Percentiles rank a stretch among this genome's conserved stretches.
phyloP scores from a whole-genome alignment of 2,113 vertebrate species.

The Columba janthina region DNA sequence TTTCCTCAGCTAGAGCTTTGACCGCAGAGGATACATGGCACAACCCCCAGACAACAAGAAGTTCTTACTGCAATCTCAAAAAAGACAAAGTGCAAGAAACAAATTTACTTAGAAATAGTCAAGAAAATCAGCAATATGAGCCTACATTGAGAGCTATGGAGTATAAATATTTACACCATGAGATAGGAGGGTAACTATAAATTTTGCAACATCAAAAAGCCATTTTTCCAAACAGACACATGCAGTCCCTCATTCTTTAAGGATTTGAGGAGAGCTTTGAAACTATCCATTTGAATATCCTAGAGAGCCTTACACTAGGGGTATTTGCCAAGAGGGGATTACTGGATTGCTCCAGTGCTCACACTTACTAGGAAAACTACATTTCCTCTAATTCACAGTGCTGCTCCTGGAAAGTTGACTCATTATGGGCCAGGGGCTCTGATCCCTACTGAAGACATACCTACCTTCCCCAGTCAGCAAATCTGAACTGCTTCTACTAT shows the following conservation, averaged over 20 bases:
- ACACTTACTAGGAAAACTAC: not conserved
- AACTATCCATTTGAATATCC: not conserved
- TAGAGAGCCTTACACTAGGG: not conserved
- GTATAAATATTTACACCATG: not conserved
- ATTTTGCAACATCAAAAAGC: not conserved
- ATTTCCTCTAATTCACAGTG: not conserved
- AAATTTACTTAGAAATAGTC: not conserved
- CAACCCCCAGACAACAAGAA: not conserved
- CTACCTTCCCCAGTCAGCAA: not conserved
- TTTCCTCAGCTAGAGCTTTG: not conserved
- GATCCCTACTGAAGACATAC: not conserved
- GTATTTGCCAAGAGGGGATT: not conserved
- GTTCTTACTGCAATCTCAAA: not conserved
- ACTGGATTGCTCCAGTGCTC: not conserved
- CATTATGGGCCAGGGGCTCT: not conserved
- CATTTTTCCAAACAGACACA: not conserved
- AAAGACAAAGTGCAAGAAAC: not conserved
- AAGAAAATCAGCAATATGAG: not conserved
- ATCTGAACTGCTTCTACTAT: not conserved
- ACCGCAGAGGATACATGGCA: not conserved
- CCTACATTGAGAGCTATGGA: not conserved
- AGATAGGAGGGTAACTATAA: not conserved
- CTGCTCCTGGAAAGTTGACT: not conserved
- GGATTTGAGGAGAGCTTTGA: not conserved
- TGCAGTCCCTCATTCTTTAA: not conserved